Percentiles rank a stretch among this genome's conserved stretches.
Conservation (phyloP, 1,140 invertebrate species). For the Philotrypesis tridentata region DNA sequence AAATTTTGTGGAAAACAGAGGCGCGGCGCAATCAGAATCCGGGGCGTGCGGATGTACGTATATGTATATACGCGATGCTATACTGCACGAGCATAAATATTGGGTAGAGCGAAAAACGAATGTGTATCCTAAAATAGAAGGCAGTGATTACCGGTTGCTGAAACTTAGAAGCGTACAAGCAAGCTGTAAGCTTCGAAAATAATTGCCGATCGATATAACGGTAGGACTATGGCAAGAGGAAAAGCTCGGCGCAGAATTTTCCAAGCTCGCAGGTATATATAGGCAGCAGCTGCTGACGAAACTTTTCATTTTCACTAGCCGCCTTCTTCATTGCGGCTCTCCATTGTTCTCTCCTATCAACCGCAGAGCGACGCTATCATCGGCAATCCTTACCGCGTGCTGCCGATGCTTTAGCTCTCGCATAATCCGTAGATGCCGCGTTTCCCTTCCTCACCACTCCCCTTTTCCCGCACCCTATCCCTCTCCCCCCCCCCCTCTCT, state of each 20-base stretch:
- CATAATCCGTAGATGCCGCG: slow-evolving; percentile 4
- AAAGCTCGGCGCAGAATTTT: neutral
- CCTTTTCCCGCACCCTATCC: neutral
- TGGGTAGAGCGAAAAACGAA: no score
- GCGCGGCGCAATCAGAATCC: no score
- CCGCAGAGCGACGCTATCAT: neutral
- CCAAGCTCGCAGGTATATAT: slow-evolving; percentile 19
- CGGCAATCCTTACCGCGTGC: neutral
- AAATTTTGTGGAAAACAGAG: no score
- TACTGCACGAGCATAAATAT: no score
- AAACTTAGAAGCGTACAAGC: neutral
- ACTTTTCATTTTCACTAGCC: slow-evolving; percentile 28
- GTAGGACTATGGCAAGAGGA: neutral
- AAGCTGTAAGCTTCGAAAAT: neutral
- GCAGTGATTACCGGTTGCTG: neutral
- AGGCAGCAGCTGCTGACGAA: slow-evolving; percentile 1
- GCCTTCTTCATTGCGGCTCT: slow-evolving; percentile 13
- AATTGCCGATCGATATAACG: slow-evolving; percentile 18
- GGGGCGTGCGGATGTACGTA: no score
- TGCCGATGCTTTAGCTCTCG: slow-evolving; percentile 13
- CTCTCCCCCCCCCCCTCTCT: no score
- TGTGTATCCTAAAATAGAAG: neutral
- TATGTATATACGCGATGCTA: no score
- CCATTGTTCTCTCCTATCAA: slow-evolving; percentile 33
- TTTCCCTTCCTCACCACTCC: neutral